Evolutionary conservation across 2,797 vertebrate species (phyloP), one percentile per base, ranked within the genome.

Genomic region (Mastacembelus armatus): DNA sequence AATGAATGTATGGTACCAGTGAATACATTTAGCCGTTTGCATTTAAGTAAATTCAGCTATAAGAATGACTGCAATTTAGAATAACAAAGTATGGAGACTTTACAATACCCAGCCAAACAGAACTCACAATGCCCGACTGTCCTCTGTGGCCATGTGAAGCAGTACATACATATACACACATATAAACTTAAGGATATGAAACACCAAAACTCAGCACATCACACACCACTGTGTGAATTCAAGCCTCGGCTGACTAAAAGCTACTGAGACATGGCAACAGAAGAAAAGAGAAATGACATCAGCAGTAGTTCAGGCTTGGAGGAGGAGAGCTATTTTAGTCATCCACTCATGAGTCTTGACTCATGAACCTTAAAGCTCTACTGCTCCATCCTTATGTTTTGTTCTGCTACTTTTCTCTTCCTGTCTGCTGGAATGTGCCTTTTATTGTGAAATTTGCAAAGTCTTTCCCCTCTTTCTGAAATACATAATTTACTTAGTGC

Each of bases 251-350:
- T 29, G 50, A 81, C 15, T 70, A 40, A 69, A 56, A 74, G 44
- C 58, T 56, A 18, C 11, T 39, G 54, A 69, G 45, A 73, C 35
- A 10, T 15, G 21, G 50, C 10, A 21, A 35, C 10, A 30, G 40
- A 36, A 38, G 38, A 74, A 50, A 71, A 40, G 48, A 50, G 43
- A 63, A 66, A 49, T 65, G 83, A 89, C 84, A 80, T 89, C 79
- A 85, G 83, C 77, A 64, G 64, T 43, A n/a, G 67, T 27, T 61
- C 16, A 51, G 40, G 80, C 81, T 81, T 50, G 39, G 32, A 74
- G 83, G 74, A 74, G 27, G 21, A 10, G 65, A 52, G 77, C 74
- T 90, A 86, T 88, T 90, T 88, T 80, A 68, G 55, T 33, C 62
- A 44, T 52, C 67, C 69, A 54, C 77, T 73, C 51, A 35, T 24